A percentile compares a stretch with the other conserved stretches of the same genome.
These are phyloP conservation scores for Brachionus rotundiformis DNA, from an alignment of 1,140 invertebrate species.

Conservation along the genomic window DNA sequence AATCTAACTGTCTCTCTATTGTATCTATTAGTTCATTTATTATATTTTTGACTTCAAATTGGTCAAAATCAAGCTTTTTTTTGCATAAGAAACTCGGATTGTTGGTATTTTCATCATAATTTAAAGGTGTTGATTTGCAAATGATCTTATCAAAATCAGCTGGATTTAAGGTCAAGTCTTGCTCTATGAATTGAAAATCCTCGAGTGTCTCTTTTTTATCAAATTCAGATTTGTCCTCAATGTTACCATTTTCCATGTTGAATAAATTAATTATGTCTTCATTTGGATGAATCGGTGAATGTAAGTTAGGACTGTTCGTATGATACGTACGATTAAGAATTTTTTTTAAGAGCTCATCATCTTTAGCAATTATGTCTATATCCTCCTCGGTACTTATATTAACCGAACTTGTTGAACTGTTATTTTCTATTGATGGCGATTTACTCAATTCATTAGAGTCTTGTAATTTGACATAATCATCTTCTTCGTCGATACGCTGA, in stretches of 20 bases:
- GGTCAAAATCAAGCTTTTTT: constrained; percentile 20
- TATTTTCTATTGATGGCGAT: constrained; percentile 7
- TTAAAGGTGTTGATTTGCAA: not conserved
- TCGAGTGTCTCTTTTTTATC: not conserved
- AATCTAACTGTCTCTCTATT: not conserved
- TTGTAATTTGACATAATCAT: constrained; percentile 31
- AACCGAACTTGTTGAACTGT: not conserved
- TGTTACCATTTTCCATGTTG: not conserved
- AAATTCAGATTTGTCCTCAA: not conserved
- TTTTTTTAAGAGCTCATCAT: constrained; percentile 22
- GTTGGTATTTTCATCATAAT: not conserved
- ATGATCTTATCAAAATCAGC: constrained; percentile 36
- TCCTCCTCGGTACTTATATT: not conserved
- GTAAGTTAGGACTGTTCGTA: constrained; percentile 30
- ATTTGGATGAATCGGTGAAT: constrained; percentile 16
- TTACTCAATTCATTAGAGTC: not conserved
- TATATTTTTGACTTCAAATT: not conserved
- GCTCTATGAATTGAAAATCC: constrained; percentile 17
- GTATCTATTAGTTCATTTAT: not conserved
- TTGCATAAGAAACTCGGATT: not conserved
- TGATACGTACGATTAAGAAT: constrained; percentile 26
- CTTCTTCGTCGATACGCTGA: not conserved
- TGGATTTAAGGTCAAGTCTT: not conserved
- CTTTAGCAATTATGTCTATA: constrained; percentile 36
- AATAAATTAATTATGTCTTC: constrained; percentile 29